Conservation (phyloP, 1,140 invertebrate species). For the Artemia franciscana region DNA sequence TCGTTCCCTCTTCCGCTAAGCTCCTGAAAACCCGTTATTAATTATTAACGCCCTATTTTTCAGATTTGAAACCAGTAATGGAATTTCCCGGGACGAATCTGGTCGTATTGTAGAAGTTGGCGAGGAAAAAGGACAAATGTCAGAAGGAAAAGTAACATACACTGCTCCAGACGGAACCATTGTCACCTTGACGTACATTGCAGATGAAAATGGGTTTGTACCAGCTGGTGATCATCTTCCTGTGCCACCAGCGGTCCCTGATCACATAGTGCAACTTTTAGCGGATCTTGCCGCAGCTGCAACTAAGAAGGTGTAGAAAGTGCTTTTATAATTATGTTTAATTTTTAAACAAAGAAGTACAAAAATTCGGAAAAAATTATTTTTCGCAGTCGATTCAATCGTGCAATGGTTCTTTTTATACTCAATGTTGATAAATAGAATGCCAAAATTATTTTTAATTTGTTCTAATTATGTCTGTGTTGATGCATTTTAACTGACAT, state of each 20-base stretch:
- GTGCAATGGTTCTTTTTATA: no score
- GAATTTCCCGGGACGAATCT: constrained; percentile 6
- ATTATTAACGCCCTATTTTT: no score
- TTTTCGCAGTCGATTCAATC: no score
- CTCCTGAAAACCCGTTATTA: no score
- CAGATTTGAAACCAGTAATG: constrained; percentile 9
- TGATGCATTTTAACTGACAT: no score
- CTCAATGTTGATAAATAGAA: no score
- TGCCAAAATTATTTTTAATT: no score
- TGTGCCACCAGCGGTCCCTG: constrained; percentile 11
- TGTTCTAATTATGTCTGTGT: no score
- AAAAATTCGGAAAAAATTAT: no score
- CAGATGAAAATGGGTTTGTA: constrained; percentile 16
- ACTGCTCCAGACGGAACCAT: constrained; percentile 13
- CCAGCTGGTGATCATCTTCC: constrained; percentile 15
- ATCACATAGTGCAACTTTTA: constrained; percentile 7
- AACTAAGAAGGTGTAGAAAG: not conserved
- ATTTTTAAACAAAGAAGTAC: no score
- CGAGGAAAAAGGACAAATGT: constrained; percentile 26
- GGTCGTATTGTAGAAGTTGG: constrained; percentile 23
- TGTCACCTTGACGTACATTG: constrained; percentile 11
- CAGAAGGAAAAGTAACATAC: constrained; percentile 25
- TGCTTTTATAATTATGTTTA: no score
- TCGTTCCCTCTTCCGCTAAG: no score
- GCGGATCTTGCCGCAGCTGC: constrained; percentile 1